Evolutionary conservation across 2,888 invertebrate genomes (phyloP), one percentile per base, ranked within the genome.

Genomic region (Physocephala rufipes): DNA sequence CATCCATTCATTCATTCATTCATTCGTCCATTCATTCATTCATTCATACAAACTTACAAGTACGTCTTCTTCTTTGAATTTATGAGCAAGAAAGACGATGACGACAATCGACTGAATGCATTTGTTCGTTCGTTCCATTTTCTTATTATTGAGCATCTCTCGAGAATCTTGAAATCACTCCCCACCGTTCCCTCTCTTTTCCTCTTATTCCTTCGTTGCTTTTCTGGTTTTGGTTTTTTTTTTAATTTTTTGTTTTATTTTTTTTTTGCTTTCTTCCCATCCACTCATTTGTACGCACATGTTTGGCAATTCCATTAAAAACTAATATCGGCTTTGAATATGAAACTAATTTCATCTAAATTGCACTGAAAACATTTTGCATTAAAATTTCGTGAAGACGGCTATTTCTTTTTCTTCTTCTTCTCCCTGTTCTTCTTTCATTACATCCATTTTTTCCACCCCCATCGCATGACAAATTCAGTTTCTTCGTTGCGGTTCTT

Each of bases 261-360:
- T n/a, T n/a, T n/a, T n/a, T n/a, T n/a, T n/a, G 21, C 1, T 55
- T 13, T 21, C 13, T 26, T 21, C 5, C 19, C 15, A 16, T 28
- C 5, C 58, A 24, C 15, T 26, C 43, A 15, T 15, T 53, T 19
- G 67, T 49, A 68, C 61, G 67, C 67, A 68, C 61, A 68, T 51
- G 61, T 63, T 64, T 47, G 70, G 64, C 63, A 70, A 70, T 70
- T 70, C 70, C 58, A 70, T 70, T 64, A 70, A 64, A 64, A 70
- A 64, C 70, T 70, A 64, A 64, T 70, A 64, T 47, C 53, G 55
- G 36, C 63, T 70, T 63, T 70, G 69, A 70, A 70, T 70, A 63
- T 63, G 69, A 70, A 70, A 64, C 64, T 70, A 70, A 70, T 70
- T 64, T 70, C 53, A 64, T 70, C 70, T 64, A 64, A 70, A 70